Conservation (phyloP, 2,113 vertebrate species). For the Ranitomeya imitator region DNA sequence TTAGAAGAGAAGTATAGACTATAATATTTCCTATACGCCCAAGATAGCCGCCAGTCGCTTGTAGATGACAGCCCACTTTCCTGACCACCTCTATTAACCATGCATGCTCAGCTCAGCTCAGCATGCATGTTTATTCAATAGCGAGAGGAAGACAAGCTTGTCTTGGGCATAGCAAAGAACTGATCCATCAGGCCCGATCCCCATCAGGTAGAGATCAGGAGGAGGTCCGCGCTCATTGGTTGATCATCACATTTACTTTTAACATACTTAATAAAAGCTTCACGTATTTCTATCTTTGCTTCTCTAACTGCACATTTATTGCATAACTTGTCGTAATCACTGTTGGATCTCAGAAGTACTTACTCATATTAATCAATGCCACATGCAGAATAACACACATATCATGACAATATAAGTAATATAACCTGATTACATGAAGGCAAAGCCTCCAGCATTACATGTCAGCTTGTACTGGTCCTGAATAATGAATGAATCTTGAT, state of each 20-base stretch:
- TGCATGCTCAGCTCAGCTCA: too few species aligned
- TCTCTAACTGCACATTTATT: background rate
- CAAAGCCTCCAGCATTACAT: background rate
- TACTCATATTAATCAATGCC: slow-evolving; percentile 5
- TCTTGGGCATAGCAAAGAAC: too few species aligned
- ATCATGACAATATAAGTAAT: background rate
- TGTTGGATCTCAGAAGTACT: background rate
- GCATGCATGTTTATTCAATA: too few species aligned
- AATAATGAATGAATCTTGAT: slow-evolving; percentile 5
- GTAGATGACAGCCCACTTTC: too few species aligned
- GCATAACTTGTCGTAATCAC: background rate
- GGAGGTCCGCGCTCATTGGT: too few species aligned
- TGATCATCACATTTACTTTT: background rate
- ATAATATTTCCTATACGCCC: too few species aligned
- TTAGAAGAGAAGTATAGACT: too few species aligned
- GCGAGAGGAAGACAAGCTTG: too few species aligned
- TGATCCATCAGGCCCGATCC: too few species aligned
- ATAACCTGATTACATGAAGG: background rate
- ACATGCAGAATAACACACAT: background rate
- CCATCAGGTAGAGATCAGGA: too few species aligned
- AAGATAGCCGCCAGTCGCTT: too few species aligned
- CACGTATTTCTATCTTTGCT: background rate
- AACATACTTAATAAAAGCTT: background rate
- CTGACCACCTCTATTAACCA: too few species aligned
- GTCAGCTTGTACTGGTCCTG: background rate